Percentiles rank a stretch among this genome's conserved stretches.
Evolutionary conservation across 2,888 invertebrate genomes (phyloP).

Genomic region (Polietes domitor): DNA sequence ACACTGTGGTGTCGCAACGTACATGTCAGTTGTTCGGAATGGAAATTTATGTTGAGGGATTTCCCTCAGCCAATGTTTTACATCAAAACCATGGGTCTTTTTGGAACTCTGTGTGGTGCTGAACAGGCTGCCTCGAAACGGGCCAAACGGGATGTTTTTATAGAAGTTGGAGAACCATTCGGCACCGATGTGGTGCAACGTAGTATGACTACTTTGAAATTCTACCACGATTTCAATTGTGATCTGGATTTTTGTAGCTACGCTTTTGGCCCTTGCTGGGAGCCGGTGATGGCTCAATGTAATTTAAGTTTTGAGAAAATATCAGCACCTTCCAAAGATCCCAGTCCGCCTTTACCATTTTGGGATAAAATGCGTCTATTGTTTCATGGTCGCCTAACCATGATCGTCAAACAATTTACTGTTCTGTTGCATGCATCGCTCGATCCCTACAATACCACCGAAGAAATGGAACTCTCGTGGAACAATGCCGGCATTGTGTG

Average conservation of each 20-base stretch:
- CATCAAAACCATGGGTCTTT: slow-evolving; percentile 91
- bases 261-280: slow-evolving; percentile 99
- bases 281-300: slow-evolving; percentile 86
- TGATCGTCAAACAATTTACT: slow-evolving; percentile 93
- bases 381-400: slow-evolving; percentile 95
- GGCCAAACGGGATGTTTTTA: slow-evolving; percentile 81
- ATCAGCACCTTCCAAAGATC: slow-evolving; percentile 92
- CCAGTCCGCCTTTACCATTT: slow-evolving; percentile 95
- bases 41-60: slow-evolving; percentile 95
- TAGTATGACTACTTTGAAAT: slow-evolving; percentile 96
- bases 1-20: slow-evolving; percentile 97
- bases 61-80: slow-evolving; percentile 96
- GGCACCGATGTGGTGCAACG: slow-evolving; percentile 91
- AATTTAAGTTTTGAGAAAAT: slow-evolving; percentile 91
- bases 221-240: slow-evolving; percentile 98
- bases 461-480: slow-evolving; percentile 99
- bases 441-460: slow-evolving; percentile 99
- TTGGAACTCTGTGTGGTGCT: slow-evolving; percentile 94
- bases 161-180: slow-evolving; percentile 92
- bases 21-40: slow-evolving; percentile 89
- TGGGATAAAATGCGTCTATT: slow-evolving; percentile 98
- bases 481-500: slow-evolving; percentile 95
- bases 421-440: slow-evolving; percentile 96
- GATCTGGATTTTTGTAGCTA: slow-evolving; percentile 94
- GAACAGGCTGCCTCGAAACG: slow-evolving; percentile 90